Conservation (phyloP, 2,113 vertebrate species). For the Panthera tigris region DNA sequence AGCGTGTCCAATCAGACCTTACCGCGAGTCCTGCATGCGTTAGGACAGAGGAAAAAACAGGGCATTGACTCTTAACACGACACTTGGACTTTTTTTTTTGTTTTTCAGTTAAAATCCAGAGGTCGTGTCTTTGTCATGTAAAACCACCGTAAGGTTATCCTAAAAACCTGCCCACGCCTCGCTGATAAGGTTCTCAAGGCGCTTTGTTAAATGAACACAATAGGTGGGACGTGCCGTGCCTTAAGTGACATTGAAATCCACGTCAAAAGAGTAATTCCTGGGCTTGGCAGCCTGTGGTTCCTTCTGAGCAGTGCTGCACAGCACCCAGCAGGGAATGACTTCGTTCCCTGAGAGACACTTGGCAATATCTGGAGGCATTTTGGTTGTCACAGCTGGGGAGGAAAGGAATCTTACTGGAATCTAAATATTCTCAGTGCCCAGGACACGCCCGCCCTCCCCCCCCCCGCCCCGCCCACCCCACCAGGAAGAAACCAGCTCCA, state of each 20-base stretch:
- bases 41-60: neutral
- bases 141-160: neutral
- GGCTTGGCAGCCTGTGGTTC: neutral
- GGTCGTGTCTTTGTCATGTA: neutral
- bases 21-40: neutral
- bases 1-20: neutral
- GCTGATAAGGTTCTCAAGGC: neutral
- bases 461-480: rapidly evolving
- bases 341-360: neutral
- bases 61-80: neutral
- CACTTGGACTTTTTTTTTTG: neutral
- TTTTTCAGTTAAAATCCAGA: neutral
- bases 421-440: rapidly evolving
- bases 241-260: rapidly evolving
- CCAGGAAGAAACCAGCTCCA: rapidly evolving
- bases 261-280: rapidly evolving
- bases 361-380: rapidly evolving
- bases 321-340: rapidly evolving
- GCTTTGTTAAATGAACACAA: neutral
- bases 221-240: rapidly evolving
- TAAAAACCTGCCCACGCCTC: rapidly evolving
- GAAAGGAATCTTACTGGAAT: neutral
- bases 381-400: neutral
- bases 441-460: neutral
- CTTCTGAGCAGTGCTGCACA: no score